Percentiles rank a stretch among this genome's conserved stretches.
Evolutionary conservation across 1,140 invertebrate genomes (phyloP).

Genomic region (Mycetomoellerius zeteki): DNA sequence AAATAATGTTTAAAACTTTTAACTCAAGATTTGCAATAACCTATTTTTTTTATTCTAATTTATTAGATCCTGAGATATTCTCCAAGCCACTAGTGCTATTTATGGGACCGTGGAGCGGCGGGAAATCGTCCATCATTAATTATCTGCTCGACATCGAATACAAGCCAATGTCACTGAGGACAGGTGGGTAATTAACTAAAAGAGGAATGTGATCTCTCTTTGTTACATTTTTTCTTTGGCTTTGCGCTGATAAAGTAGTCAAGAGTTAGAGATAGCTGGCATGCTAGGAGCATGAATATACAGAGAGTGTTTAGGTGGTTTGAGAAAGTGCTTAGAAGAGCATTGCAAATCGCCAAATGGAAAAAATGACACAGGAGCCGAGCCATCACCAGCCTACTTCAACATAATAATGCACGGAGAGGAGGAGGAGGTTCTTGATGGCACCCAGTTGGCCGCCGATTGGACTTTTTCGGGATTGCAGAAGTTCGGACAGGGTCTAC

Average conservation of each 20-base stretch:
- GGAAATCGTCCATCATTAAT: conserved; percentile 97
- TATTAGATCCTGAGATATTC: conserved; percentile 96
- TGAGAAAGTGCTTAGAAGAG: conserved; percentile 76
- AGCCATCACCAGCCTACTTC: conserved; percentile 97
- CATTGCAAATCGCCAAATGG: conserved; percentile 77
- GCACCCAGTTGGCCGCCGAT: conserved; percentile 96
- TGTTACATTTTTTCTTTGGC: conserved; percentile 31
- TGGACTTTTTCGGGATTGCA: conserved; percentile 97
- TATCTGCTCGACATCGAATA: conserved; percentile 96
- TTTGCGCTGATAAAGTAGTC: conserved; percentile 48
- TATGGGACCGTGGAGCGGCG: conserved; percentile 98
- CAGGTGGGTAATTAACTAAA: conserved; percentile 89
- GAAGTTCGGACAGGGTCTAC: conserved; percentile 97
- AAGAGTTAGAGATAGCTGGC: conserved; percentile 63
- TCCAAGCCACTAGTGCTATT: conserved; percentile 97
- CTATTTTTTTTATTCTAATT: background rate
- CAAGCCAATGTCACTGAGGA: conserved; percentile 93
- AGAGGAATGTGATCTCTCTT: conserved; percentile 39
- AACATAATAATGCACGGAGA: conserved; percentile 97
- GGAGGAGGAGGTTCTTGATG: conserved; percentile 94
- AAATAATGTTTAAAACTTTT: conserved; percentile 1
- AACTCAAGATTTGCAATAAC: background rate
- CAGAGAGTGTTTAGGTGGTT: conserved; percentile 78
- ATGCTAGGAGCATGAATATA: conserved; percentile 73
- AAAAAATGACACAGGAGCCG: conserved; percentile 90